Percentiles rank a stretch among this genome's conserved stretches.
These are phyloP conservation scores for Gnathonemus echidnorhynchus DNA, from an alignment of 2,113 vertebrate species.

Conservation along the genomic window DNA sequence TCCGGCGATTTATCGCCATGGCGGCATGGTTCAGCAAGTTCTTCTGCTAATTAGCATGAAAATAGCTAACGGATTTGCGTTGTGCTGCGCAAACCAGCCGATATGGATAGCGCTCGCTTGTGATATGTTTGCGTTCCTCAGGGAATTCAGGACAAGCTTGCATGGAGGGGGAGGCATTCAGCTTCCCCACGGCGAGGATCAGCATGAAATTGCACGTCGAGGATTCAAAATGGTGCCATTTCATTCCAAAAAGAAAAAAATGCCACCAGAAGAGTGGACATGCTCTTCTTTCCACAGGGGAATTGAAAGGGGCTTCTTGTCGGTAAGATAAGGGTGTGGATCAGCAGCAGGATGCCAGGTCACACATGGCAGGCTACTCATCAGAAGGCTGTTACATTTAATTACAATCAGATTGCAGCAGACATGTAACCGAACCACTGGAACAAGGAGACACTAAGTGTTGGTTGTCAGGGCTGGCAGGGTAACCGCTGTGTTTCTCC, in stretches of 20 bases:
- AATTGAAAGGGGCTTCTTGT: not conserved
- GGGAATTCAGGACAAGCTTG: conserved; percentile 28
- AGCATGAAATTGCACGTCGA: not conserved
- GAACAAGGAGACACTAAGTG: conserved; percentile 28
- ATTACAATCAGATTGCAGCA: conserved; percentile 62
- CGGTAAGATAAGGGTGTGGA: not conserved
- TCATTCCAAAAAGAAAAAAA: not conserved
- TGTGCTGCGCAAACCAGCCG: conserved; percentile 32
- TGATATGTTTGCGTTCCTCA: conserved; percentile 42
- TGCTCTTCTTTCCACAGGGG: not conserved
- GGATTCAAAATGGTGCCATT: not conserved
- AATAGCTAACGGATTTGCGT: conserved; percentile 26
- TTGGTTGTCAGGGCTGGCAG: conserved; percentile 41
- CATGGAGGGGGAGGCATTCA: no score
- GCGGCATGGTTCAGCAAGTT: not conserved
- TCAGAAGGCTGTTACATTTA: conserved; percentile 58
- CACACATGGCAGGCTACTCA: conserved; percentile 57
- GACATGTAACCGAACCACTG: conserved; percentile 53
- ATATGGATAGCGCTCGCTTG: conserved; percentile 18
- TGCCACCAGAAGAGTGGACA: not conserved
- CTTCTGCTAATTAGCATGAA: conserved; percentile 8
- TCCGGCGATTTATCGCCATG: not conserved
- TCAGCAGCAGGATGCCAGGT: conserved; percentile 41
- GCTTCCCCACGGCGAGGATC: not conserved
- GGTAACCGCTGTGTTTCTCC: conserved; percentile 8